Conservation (phyloP, 2,888 invertebrate species). For the Laothoe populi region DNA sequence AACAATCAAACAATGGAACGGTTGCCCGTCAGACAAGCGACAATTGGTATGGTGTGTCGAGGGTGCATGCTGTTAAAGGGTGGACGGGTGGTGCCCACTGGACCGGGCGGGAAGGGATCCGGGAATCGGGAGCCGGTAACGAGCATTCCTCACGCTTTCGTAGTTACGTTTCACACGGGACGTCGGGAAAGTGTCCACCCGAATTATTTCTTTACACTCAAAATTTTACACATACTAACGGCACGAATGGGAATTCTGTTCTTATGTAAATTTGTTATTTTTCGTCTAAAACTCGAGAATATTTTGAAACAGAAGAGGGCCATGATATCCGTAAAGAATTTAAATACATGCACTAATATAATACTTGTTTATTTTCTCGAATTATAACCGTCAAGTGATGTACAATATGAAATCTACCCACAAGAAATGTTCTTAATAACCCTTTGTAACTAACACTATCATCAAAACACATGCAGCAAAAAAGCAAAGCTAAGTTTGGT, state of each 20-base stretch:
- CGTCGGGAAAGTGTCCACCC: slow-evolving; percentile 75
- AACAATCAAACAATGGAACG: slow-evolving; percentile 86
- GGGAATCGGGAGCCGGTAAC: slow-evolving; percentile 17
- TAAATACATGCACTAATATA: slow-evolving; percentile 70
- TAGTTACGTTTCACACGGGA: slow-evolving; percentile 51
- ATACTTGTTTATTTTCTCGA: slow-evolving; percentile 14
- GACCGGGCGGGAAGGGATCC: slow-evolving; percentile 38
- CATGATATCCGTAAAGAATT: slow-evolving; percentile 65
- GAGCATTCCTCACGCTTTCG: slow-evolving; percentile 27
- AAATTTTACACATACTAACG: slow-evolving; percentile 52
- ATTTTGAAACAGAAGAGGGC: slow-evolving; percentile 65
- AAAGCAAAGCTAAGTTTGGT: slow-evolving; percentile 20
- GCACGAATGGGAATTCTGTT: neutral
- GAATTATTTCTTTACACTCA: slow-evolving; percentile 52
- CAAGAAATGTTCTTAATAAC: slow-evolving; percentile 4
- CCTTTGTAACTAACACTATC: slow-evolving; percentile 2
- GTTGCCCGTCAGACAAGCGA: slow-evolving; percentile 86
- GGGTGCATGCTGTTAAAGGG: slow-evolving; percentile 82
- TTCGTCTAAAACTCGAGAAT: slow-evolving; percentile 58
- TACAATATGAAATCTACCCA: slow-evolving; percentile 11
- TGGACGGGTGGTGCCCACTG: slow-evolving; percentile 55
- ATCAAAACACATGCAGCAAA: slow-evolving; percentile 23
- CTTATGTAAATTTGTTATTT: slow-evolving; percentile 39
- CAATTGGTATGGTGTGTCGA: slow-evolving; percentile 81
- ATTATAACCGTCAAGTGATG: slow-evolving; percentile 3